Base-by-base conservation (phyloP, 2,888 invertebrate species). In the Chloroclysta siterata region DNA sequence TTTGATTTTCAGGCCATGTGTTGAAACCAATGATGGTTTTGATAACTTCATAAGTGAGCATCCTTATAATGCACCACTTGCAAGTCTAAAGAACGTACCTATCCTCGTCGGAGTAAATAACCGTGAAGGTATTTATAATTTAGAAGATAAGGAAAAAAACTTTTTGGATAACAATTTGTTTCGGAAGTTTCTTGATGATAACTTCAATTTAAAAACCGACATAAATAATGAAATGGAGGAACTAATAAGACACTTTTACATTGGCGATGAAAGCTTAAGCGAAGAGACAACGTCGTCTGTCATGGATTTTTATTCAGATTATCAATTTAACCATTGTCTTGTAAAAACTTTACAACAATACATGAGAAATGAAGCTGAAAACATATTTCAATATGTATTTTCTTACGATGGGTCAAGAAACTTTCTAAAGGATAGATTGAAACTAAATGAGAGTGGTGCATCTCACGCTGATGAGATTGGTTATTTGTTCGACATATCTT, bases 301-400 rank as follows among this genome's bases (percentile, higher is more conserved):
- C 0, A 73, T 69, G 0, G 71, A 79, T n/a, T 87, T 83, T 17
- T 42, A 60, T 42, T 82, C 87, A 0, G 88, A 88, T 70, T 72
- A 76, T 6, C n/a, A 11, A 1, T 85, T 72, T 50, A 72, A 64
- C 33, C 74, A 81, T 70, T 80, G 82, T 0, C 64, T 68, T 3
- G 71, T 77, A 2, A 72, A 80, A 69, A 76, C 72, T 53, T 68
- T 87, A 2, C 66, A 74, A 33, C 77, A 76, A 36, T 86, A 81
- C 57, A 39, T 85, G 2, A 69, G 74, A 33, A 76, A 69, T 62
- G 80, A 75, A 17, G 78, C 73, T 7, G 63, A 57, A 13, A 66
- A 76, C 0, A 65, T 86, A 36, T 88, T 77, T 65, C 74, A 81
- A 44, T 88, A 87, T 44, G 39, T 87, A 29, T 88, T 88, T 62